These are phyloP conservation scores for Hiodon alosoides DNA, from an alignment of 2,113 vertebrate genomes.

Conservation along the genomic window DNA sequence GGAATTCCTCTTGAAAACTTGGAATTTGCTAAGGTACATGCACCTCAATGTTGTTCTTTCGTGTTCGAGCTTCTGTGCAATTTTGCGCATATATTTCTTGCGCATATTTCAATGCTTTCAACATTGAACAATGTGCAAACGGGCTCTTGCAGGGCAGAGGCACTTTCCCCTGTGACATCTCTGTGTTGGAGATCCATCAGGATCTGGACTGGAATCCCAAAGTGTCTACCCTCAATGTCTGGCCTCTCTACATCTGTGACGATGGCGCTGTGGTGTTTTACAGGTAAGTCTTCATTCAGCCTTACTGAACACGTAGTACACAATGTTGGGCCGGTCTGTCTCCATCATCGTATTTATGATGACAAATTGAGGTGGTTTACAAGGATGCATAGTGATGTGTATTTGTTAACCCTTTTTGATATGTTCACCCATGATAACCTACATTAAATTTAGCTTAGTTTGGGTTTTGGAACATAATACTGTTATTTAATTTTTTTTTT, in stretches of 20 bases:
- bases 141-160: conserved; percentile 76
- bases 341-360: not conserved
- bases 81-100: not conserved
- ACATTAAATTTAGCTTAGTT: too few species aligned
- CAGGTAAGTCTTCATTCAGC: conserved; percentile 65
- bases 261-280: conserved; percentile 98
- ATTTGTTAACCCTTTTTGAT: not conserved
- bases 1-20: conserved; percentile 81
- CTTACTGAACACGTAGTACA: not conserved
- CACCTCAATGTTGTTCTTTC: not conserved
- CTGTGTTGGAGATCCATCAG: conserved; percentile 95
- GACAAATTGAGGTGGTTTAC: not conserved
- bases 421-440: too few species aligned
- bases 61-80: not conserved
- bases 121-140: conserved; percentile 27
- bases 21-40: conserved; percentile 92
- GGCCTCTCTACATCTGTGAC: conserved; percentile 98
- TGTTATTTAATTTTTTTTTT: too few species aligned
- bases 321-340: not conserved
- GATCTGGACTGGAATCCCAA: conserved; percentile 99
- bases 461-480: too few species aligned
- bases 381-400: not conserved
- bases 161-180: conserved; percentile 97
- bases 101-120: not conserved
- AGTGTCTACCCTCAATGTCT: conserved; percentile 92